Conservation (phyloP, 2,113 vertebrate genomes). For the Oriolus oriolus region DNA sequence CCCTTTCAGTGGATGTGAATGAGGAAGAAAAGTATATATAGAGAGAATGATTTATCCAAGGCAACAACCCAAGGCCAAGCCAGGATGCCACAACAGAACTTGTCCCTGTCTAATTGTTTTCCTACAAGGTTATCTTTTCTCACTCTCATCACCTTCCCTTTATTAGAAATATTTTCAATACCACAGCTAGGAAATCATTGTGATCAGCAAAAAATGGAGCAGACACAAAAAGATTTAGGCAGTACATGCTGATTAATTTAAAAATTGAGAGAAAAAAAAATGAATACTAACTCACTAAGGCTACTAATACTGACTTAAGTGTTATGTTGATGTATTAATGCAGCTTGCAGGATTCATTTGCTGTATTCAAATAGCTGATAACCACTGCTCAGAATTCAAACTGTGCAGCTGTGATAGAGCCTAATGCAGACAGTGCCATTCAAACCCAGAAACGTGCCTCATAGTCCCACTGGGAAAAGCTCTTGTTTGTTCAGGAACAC, state of each 20-base stretch:
- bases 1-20: not conserved
- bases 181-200: not conserved
- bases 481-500: not conserved
- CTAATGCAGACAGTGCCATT: not conserved
- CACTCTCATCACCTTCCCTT: not conserved
- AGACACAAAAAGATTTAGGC: not conserved
- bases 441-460: not conserved
- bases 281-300: not conserved
- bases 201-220: not conserved
- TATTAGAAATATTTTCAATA: not conserved
- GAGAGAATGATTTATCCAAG: not conserved
- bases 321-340: not conserved
- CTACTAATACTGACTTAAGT: not conserved
- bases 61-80: not conserved
- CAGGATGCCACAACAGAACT: not conserved
- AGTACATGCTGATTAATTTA: not conserved
- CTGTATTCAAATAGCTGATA: conserved; percentile 8
- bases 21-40: not conserved
- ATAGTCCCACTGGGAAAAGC: not conserved
- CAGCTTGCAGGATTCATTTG: not conserved
- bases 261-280: not conserved
- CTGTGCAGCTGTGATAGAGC: not conserved
- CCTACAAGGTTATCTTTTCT: not conserved
- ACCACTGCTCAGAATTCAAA: conserved; percentile 17
- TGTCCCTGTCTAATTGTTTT: not conserved